Evolutionary conservation across 2,113 vertebrate genomes (phyloP).

Genomic region (Dryoscopus gambensis): DNA sequence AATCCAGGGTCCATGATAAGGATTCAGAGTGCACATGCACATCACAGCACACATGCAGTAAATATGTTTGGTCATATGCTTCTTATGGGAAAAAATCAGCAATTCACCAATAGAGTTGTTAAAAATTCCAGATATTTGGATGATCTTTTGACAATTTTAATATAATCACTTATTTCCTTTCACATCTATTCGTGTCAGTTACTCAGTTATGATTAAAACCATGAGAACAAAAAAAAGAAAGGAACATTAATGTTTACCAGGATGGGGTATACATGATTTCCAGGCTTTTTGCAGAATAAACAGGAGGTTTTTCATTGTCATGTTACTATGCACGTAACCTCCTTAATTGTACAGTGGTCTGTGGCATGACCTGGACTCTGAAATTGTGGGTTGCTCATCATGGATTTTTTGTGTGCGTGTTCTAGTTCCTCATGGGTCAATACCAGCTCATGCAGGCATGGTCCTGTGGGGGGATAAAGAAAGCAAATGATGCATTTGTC

Average conservation of each 20-base stretch:
- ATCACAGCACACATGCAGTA: neutral
- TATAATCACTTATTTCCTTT: neutral
- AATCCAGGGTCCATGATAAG: neutral
- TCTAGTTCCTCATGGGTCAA: neutral
- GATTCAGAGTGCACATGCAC: neutral
- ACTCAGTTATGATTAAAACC: neutral
- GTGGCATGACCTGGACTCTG: neutral
- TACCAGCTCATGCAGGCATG: neutral
- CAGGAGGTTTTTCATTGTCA: neutral
- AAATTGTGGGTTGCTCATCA: neutral
- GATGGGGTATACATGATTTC: neutral
- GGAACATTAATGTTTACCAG: neutral
- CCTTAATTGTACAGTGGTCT: neutral
- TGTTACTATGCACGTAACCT: neutral
- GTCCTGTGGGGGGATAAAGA: neutral
- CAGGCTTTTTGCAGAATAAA: neutral
- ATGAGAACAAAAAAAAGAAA: neutral
- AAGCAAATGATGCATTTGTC: neutral
- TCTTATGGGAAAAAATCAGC: neutral
- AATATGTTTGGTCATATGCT: neutral
- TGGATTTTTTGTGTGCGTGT: neutral
- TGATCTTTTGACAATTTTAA: neutral
- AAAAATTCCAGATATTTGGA: neutral
- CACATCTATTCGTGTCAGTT: neutral
- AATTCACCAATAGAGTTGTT: neutral